Evolutionary conservation across 2,113 vertebrate genomes (phyloP).

Genomic region (Hippocampus barbouri): DNA sequence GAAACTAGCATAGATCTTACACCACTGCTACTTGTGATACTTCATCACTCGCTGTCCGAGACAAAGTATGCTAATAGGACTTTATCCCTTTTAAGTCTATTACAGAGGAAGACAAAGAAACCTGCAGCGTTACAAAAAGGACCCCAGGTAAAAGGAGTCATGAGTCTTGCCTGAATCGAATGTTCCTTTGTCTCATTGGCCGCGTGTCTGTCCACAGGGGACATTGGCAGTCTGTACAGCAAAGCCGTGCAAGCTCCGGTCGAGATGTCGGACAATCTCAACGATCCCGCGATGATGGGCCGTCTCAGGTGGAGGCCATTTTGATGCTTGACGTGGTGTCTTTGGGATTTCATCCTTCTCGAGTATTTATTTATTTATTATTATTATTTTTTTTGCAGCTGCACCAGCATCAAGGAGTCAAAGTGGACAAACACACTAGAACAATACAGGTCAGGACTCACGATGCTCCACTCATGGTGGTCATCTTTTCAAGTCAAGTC

Average conservation of each 20-base stretch:
- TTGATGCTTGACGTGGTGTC: neutral
- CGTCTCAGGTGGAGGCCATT: slow-evolving; percentile 23
- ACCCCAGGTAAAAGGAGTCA: slow-evolving; percentile 31
- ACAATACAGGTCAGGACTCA: slow-evolving; percentile 53
- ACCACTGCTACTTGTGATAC: neutral
- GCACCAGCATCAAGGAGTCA: slow-evolving; percentile 16
- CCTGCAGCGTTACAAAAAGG: slow-evolving; percentile 28
- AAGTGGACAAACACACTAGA: slow-evolving; percentile 71
- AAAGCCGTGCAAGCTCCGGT: slow-evolving; percentile 6
- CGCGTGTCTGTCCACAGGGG: slow-evolving; percentile 25
- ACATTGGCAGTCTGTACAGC: slow-evolving; percentile 41
- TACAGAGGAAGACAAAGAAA: slow-evolving; percentile 58
- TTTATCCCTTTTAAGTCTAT: slow-evolving; percentile 71
- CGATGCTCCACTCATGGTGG: neutral
- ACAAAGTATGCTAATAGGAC: neutral
- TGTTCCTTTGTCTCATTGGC: neutral
- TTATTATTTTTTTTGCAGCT: no score
- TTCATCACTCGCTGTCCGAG: neutral
- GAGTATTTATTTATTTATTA: neutral
- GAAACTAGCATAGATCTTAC: neutral
- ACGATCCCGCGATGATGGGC: slow-evolving; percentile 1
- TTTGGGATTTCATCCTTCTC: neutral
- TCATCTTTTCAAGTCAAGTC: neutral
- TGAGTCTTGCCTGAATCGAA: neutral
- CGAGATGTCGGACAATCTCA: slow-evolving; percentile 24